Evolutionary conservation across 2,888 invertebrate genomes (phyloP), one percentile per base, ranked within the genome.

Genomic region (Parasteatoda lunata): DNA sequence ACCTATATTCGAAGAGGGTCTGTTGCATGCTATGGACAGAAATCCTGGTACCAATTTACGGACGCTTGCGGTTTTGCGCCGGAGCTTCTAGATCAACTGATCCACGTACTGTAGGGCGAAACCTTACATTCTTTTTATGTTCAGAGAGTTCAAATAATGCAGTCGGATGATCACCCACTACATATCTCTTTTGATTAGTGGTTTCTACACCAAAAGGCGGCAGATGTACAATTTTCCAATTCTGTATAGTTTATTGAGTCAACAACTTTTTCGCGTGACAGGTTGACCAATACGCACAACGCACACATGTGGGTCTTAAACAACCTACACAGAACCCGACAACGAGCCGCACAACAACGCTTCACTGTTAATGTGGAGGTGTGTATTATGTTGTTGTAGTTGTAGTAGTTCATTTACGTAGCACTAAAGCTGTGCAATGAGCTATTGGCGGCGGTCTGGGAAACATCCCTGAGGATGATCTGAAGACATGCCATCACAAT

Each of bases 351-450:
- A 47, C 54, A 78, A 54, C 70, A 70, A 15, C 59, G 48, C 47
- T 78, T 78, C 47, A 47, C 70, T 78, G 78, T 70, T 78, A 59
- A 78, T 70, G 15, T 70, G 70, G 47, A 70, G 70, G 70, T 3
- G 48, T 48, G 59, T 30, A 78, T 78, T 48, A 15, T 70, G 78
- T n/a, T n/a, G n/a, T n/a, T n/a, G n/a, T n/a, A n/a, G n/a, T n/a
- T n/a, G n/a, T n/a, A n/a, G n/a, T n/a, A n/a, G n/a, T n/a, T n/a
- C n/a, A n/a, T n/a, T n/a, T n/a, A n/a, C n/a, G n/a, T n/a, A n/a
- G n/a, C n/a, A n/a, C n/a, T n/a, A n/a, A n/a, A n/a, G n/a, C n/a
- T n/a, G n/a, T n/a, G n/a, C n/a, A n/a, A n/a, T n/a, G n/a, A n/a
- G n/a, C n/a, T n/a, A n/a, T n/a, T n/a, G n/a, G n/a, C n/a, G n/a